Evolutionary conservation across 2,888 invertebrate species (phyloP), one percentile per base, ranked within the genome.

Genomic region (Ischnus inquisitorius): DNA sequence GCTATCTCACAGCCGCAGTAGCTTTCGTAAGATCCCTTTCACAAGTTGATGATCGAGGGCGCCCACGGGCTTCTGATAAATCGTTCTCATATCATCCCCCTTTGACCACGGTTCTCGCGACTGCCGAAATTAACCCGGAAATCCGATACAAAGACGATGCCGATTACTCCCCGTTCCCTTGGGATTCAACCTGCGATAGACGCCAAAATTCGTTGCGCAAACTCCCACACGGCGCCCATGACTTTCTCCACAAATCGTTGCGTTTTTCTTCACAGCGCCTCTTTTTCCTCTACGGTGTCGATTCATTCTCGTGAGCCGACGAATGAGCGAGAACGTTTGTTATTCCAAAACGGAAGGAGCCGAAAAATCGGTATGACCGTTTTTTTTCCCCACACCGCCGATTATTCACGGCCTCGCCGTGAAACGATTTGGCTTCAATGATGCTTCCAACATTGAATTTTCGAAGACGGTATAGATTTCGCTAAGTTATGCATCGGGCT

Each of bases 141-240:
- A 46, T 28, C 34, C 57, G 19, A 46, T 14, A 71, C 54, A 54
- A 71, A 71, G 28, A 64, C 57, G 19, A 34, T 34, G 10, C 62
- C 62, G 39, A 64, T 39, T 39, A 34, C 39, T 64, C 16, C 12
- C 6, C 4, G 14, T 51, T 69, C 16, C 12, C 54, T 65, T 19
- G 12, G 10, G n/a, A 19, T 41, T 57, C 25, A 14, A 39, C 16
- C 19, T 10, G 3, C 79, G 39, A 57, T 67, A 48, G 65, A 69
- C 76, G 77, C 71, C 65, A 71, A 80, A 88, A 88, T 89, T 87
- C 86, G 85, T 88, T 78, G 88, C 88, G 84, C 84, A 69, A 72
- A 85, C 87, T 84, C 85, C 85, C 84, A 75, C 65, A 75, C 60
- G 75, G 75, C 76, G 76, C 79, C 79, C 43, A 8, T 28, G 34